These are phyloP conservation scores for Andricus quercusramuli DNA, from an alignment of 2,888 invertebrate genomes.

Conservation along the genomic window DNA sequence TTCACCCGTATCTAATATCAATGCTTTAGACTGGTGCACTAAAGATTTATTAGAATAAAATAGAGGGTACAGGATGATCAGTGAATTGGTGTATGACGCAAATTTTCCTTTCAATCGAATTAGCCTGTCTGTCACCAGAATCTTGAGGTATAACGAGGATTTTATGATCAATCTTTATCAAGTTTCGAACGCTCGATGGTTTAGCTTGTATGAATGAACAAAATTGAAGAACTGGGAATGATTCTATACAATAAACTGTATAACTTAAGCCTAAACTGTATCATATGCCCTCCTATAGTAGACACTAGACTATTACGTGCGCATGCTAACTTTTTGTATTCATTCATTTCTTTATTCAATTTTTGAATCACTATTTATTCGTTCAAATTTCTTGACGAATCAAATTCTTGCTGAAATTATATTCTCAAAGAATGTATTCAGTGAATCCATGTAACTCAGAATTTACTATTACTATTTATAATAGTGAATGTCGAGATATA, in stretches of 20 bases:
- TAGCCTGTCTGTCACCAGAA: slow-evolving; percentile 66
- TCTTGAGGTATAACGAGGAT: background rate
- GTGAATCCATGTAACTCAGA: too few relatives aligned
- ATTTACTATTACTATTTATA: too few relatives aligned
- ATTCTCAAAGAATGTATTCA: too few relatives aligned
- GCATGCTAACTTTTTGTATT: too few relatives aligned
- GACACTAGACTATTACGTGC: too few relatives aligned
- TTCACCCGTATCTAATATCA: slow-evolving; percentile 22
- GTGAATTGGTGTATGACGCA: slow-evolving; percentile 58
- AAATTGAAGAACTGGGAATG: background rate
- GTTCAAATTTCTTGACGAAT: too few relatives aligned
- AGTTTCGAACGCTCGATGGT: background rate
- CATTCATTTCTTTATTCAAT: too few relatives aligned
- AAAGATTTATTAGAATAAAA: slow-evolving; percentile 10
- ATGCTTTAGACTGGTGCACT: slow-evolving; percentile 18
- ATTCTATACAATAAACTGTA: background rate
- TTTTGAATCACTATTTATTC: too few relatives aligned
- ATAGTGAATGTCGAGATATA: too few relatives aligned
- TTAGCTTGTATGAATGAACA: background rate
- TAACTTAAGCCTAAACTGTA: too few relatives aligned
- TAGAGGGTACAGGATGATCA: slow-evolving; percentile 43
- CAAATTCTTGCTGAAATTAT: too few relatives aligned
- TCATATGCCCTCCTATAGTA: too few relatives aligned
- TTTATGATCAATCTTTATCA: slow-evolving; percentile 15
- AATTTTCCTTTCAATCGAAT: slow-evolving; percentile 71